Evolutionary conservation across 1,140 invertebrate species (phyloP).

Genomic region (Eubasilissa regina): DNA sequence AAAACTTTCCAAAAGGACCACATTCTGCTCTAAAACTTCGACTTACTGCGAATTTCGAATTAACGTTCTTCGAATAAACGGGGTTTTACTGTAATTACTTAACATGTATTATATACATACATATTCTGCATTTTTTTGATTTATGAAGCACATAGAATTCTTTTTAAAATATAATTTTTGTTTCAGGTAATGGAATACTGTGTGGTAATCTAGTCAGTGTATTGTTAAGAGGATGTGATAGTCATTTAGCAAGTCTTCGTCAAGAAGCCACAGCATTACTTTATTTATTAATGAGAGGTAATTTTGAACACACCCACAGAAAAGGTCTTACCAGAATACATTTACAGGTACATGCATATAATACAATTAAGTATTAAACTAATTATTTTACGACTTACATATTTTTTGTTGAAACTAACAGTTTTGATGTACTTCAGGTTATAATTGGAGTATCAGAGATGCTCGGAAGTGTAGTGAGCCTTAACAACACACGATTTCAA

Average conservation of each 20-base stretch:
- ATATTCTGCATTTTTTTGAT: neutral
- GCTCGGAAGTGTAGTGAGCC: slow-evolving; percentile 86
- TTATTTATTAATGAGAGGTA: slow-evolving; percentile 93
- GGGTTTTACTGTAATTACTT: too few relatives aligned
- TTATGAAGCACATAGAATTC: too few relatives aligned
- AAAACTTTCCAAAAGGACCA: too few relatives aligned
- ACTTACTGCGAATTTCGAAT: too few relatives aligned
- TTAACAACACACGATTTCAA: slow-evolving; percentile 92
- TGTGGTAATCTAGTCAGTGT: slow-evolving; percentile 90
- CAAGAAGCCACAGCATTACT: slow-evolving; percentile 92
- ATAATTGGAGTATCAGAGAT: slow-evolving; percentile 95
- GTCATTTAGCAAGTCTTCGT: slow-evolving; percentile 83
- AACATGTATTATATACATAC: neutral
- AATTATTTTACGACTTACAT: neutral
- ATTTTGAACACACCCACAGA: slow-evolving; percentile 90
- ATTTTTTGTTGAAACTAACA: too few relatives aligned
- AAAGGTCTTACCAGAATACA: slow-evolving; percentile 90
- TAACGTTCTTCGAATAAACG: too few relatives aligned
- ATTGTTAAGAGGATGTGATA: slow-evolving; percentile 85
- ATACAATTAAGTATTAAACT: slow-evolving; percentile 23
- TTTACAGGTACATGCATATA: slow-evolving; percentile 75
- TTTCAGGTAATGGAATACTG: slow-evolving; percentile 83
- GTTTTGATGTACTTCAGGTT: slow-evolving; percentile 68
- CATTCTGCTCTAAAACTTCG: too few relatives aligned
- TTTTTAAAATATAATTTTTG: slow-evolving; percentile 15